phyloP scores from a whole-genome alignment of 2,888 invertebrate species.

The Chrysolina oricalcia region DNA sequence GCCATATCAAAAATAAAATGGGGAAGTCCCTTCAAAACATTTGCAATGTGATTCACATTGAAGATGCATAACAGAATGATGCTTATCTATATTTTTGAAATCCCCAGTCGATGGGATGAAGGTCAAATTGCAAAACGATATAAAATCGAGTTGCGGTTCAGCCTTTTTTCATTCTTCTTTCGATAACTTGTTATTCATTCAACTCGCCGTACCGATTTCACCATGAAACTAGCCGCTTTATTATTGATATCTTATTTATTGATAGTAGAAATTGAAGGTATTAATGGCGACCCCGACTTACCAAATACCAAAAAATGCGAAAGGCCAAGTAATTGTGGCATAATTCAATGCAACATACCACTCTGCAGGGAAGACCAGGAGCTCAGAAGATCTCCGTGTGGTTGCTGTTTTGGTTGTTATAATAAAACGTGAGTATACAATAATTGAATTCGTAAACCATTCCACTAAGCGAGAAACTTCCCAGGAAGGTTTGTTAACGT shows the following conservation, averaged over 20 bases:
- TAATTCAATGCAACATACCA: conserved; percentile 25
- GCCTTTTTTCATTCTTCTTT: too few species aligned
- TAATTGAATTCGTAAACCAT: too few species aligned
- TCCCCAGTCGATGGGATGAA: too few species aligned
- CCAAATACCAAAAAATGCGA: conserved; percentile 1
- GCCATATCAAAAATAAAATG: too few species aligned
- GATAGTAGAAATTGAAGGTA: background rate
- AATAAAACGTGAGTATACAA: conserved; percentile 26
- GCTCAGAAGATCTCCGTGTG: conserved; percentile 19
- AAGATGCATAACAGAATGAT: too few species aligned
- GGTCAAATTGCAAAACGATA: too few species aligned
- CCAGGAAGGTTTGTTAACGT: too few species aligned
- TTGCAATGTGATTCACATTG: too few species aligned
- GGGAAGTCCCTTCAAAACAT: too few species aligned
- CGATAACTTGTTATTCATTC: background rate
- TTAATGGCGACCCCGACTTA: background rate
- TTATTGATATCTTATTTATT: conserved; percentile 1
- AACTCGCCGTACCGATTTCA: background rate
- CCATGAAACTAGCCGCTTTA: background rate
- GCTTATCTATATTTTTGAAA: too few species aligned
- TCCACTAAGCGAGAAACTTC: too few species aligned
- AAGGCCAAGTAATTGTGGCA: background rate
- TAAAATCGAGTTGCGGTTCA: too few species aligned
- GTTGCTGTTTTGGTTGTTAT: conserved; percentile 31
- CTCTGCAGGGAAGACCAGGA: conserved; percentile 16